Base-by-base conservation (phyloP, 2,888 invertebrate species). In the Eledone cirrhosa region DNA sequence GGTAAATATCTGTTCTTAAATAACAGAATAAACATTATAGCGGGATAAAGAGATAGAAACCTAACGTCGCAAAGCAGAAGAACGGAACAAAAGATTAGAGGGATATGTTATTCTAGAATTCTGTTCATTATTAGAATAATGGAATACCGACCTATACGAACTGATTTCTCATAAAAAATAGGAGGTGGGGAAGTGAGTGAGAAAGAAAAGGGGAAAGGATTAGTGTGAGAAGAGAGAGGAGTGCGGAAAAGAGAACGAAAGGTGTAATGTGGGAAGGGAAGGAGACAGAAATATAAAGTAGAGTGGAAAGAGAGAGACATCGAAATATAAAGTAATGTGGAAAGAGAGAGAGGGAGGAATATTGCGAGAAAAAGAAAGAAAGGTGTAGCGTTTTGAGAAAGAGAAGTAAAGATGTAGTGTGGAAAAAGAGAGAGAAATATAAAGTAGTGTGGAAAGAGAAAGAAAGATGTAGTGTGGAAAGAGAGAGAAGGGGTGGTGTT, bases 201-300 rank as follows among this genome's bases (percentile, higher is more conserved):
- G 53, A 53, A 53, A 22, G 53, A 22, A 22, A 53, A 22, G 53
- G 53, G 53, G 53, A 22, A 22, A 53, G 53, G 22, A 22, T 16
- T 14, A 22, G 53, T 14, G 53, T 14, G 22, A 22, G 22, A 22
- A 53, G 16, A 53, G 53, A 53, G 11, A 29, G 16, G 75, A 47
- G 41, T 24, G 75, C 31, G 19, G 24, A 41, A 72, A 22, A 72
- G 72, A 75, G 41, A 75, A 19, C 19, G 75, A 75, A 24, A 41
- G 75, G 2, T 22, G 24, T 27, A 48, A 47, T 24, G 2, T 1
- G 27, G 24, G 19, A 4, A 48, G 4, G 16, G 22, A 47, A 13
- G 47, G 22, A 47, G 24, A 33, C n/a, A n/a, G 22, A 14, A 22
- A 53, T 14, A 16, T 14, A 53, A 22, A 14, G 53, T 24, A 31